phyloP scores from a whole-genome alignment of 2,888 invertebrate species.

The Sinopyrophorus schimmeli region DNA sequence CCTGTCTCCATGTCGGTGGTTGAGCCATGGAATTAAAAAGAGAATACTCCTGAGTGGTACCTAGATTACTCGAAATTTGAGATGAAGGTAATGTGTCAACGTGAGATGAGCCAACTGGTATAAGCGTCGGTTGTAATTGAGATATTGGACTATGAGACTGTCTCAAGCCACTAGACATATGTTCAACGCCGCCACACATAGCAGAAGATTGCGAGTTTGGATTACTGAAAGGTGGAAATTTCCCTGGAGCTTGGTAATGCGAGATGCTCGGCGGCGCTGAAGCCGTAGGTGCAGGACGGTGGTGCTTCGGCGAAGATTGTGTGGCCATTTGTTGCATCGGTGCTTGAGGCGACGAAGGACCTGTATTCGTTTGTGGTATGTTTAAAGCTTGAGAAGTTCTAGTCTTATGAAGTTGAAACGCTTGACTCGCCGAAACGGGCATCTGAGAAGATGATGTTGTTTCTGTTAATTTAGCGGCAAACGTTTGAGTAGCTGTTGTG shows the following conservation, averaged over 20 bases:
- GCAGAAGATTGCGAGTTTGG: constrained; percentile 17
- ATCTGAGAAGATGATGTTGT: constrained; percentile 48
- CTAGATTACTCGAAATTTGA: constrained; percentile 38
- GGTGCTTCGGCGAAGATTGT: constrained; percentile 49
- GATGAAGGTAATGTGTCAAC: constrained; percentile 37
- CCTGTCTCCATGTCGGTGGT: constrained; percentile 65
- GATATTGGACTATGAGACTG: constrained; percentile 20
- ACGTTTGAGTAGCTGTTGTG: constrained; percentile 64
- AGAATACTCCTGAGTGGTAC: constrained; percentile 76
- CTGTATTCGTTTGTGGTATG: constrained; percentile 37
- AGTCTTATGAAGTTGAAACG: constrained; percentile 28
- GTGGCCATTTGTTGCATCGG: constrained; percentile 28
- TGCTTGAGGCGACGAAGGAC: constrained; percentile 44
- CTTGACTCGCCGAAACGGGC: constrained; percentile 35
- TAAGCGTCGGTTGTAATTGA: constrained; percentile 42
- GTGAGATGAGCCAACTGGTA: constrained; percentile 35
- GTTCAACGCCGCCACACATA: constrained; percentile 15
- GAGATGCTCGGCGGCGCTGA: constrained; percentile 54
- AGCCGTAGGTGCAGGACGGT: constrained; percentile 51
- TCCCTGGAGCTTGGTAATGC: constrained; percentile 47
- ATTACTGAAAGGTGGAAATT: constrained; percentile 34
- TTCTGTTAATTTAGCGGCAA: constrained; percentile 74
- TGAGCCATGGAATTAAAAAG: constrained; percentile 80
- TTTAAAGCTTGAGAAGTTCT: constrained; percentile 32
- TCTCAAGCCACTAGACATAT: constrained; percentile 37